phyloP scores from a whole-genome alignment of 2,113 vertebrate genomes.

The Mormyrus iriodes region DNA sequence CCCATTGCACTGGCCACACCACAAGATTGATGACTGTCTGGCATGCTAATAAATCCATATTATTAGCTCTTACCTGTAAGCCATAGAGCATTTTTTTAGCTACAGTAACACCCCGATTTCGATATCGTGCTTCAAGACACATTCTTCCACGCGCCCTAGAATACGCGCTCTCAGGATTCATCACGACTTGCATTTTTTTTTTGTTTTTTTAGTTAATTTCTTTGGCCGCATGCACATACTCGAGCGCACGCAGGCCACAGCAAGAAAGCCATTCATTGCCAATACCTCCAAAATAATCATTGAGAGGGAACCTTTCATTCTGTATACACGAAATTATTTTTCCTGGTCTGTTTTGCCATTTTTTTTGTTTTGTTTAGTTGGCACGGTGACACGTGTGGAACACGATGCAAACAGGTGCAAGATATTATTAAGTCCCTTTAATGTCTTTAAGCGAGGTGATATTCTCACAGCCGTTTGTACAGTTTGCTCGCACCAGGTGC shows the following conservation, averaged over 20 bases:
- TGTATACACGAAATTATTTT: constrained; percentile 43
- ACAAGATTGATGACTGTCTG: not conserved
- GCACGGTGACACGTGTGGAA: constrained; percentile 54
- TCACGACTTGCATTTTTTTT: not conserved
- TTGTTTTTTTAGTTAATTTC: not conserved
- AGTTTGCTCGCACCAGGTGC: constrained; percentile 55
- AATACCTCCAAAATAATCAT: not conserved
- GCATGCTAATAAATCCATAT: not conserved
- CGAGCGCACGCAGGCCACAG: not conserved
- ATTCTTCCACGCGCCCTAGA: not conserved
- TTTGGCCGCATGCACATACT: not conserved
- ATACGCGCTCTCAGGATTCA: not conserved
- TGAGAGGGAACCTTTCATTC: not conserved
- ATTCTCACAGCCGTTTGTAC: constrained; percentile 55
- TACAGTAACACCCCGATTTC: not conserved
- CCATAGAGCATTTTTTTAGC: not conserved
- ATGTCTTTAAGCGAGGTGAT: constrained; percentile 55
- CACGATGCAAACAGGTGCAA: constrained; percentile 47
- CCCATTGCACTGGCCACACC: not conserved
- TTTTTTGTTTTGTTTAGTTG: constrained; percentile 55
- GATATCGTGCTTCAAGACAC: not conserved
- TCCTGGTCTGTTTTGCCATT: constrained; percentile 36
- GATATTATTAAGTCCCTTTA: constrained; percentile 47
- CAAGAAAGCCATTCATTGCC: not conserved
- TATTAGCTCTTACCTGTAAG: not conserved